phyloP scores from a whole-genome alignment of 1,140 invertebrate genomes.

The Danaus melanippus region DNA sequence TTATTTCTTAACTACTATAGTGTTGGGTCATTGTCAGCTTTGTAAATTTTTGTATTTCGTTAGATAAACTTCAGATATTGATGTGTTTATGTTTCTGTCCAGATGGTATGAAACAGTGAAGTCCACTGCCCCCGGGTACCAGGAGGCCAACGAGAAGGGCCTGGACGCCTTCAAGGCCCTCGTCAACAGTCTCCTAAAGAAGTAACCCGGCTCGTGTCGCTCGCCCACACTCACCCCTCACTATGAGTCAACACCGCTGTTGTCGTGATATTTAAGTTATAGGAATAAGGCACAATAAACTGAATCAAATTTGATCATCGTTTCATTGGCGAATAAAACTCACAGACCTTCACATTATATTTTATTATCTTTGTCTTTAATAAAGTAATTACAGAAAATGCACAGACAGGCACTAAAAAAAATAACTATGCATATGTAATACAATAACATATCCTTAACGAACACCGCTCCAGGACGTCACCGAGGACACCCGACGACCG shows the following conservation, averaged over 20 bases:
- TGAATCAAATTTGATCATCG: constrained; percentile 19
- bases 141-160: constrained; percentile 78
- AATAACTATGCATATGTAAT: constrained; percentile 70
- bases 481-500: not conserved
- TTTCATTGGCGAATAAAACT: constrained; percentile 25
- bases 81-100: constrained; percentile 13
- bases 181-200: constrained; percentile 77
- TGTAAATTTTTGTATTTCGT: too few relatives aligned
- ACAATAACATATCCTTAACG: constrained; percentile 61
- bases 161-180: constrained; percentile 69
- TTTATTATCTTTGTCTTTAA: constrained; percentile 71
- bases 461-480: constrained; percentile 33
- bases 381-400: constrained; percentile 61
- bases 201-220: constrained; percentile 72
- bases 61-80: too few relatives aligned
- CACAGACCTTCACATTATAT: constrained; percentile 56
- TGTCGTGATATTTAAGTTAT: constrained; percentile 30
- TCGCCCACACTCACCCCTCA: not conserved
- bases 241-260: constrained; percentile 17
- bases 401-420: constrained; percentile 63
- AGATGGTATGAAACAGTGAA: constrained; percentile 82
- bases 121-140: constrained; percentile 78
- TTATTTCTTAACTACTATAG: too few relatives aligned
- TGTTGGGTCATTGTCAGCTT: too few relatives aligned
- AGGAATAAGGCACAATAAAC: constrained; percentile 43